Evolutionary conservation across 1,140 invertebrate genomes (phyloP).

Genomic region (Coelopa frigida): DNA sequence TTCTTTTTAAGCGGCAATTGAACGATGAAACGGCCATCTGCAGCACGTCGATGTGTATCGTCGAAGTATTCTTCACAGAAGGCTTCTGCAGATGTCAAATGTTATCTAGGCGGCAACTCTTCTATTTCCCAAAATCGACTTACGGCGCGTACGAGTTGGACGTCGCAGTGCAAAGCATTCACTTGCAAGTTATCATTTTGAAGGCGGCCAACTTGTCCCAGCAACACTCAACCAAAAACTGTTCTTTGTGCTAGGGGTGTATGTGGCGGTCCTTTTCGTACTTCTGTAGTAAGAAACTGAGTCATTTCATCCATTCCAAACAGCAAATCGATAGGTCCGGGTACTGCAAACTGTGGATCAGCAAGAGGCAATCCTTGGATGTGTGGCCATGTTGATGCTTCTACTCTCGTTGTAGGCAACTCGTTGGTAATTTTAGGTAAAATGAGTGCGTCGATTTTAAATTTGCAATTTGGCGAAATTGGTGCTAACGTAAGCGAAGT

Average conservation of each 20-base stretch:
- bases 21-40: too few species aligned
- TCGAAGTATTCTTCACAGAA: too few species aligned
- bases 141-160: background rate
- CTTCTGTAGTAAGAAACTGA: slow-evolving; percentile 1
- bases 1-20: too few species aligned
- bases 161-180: background rate
- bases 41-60: too few species aligned
- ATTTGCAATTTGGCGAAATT: background rate
- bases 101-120: background rate
- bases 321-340: background rate
- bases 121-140: slow-evolving; percentile 1
- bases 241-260: slow-evolving; percentile 3
- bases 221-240: slow-evolving; percentile 3
- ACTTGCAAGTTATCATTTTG: background rate
- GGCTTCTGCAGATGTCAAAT: too few species aligned
- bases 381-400: background rate
- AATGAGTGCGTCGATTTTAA: slow-evolving; percentile 1
- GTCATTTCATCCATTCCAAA: slow-evolving; percentile 6
- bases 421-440: slow-evolving; percentile 6
- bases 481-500: background rate
- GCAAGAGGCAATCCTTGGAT: background rate
- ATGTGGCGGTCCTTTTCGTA: background rate
- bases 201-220: background rate
- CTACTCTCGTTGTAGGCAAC: background rate
- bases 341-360: background rate